Conservation (phyloP, 2,888 invertebrate species). For the Celastrina argiolus region DNA sequence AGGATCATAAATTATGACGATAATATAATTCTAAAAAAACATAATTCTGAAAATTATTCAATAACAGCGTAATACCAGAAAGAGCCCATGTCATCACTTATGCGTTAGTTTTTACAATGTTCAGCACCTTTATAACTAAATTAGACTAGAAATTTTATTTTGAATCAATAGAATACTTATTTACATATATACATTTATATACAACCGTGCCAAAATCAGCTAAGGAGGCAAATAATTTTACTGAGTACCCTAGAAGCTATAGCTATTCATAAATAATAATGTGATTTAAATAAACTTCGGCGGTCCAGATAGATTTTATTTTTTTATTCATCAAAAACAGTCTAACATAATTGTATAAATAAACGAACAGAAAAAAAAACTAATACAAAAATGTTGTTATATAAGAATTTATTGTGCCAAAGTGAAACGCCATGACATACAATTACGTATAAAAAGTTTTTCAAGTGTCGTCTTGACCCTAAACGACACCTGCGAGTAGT, state of each 20-base stretch:
- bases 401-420: neutral
- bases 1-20: neutral
- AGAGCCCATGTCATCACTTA: constrained; percentile 26
- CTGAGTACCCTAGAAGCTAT: no score
- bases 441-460: constrained; percentile 4
- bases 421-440: constrained; percentile 4
- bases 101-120: constrained; percentile 51
- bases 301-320: no score
- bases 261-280: no score
- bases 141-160: constrained; percentile 71
- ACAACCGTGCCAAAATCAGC: constrained; percentile 21
- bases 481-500: neutral
- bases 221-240: constrained; percentile 23
- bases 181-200: constrained; percentile 52
- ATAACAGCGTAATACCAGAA: constrained; percentile 26
- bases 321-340: no score
- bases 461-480: constrained; percentile 1
- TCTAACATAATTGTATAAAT: no score
- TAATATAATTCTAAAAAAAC: neutral
- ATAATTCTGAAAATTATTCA: neutral
- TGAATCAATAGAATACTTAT: constrained; percentile 41
- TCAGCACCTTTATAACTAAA: constrained; percentile 76
- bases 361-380: neutral
- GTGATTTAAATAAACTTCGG: no score
- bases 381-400: neutral